Base-by-base conservation (phyloP, 2,888 invertebrate genomes). In the Idaea straminata region DNA sequence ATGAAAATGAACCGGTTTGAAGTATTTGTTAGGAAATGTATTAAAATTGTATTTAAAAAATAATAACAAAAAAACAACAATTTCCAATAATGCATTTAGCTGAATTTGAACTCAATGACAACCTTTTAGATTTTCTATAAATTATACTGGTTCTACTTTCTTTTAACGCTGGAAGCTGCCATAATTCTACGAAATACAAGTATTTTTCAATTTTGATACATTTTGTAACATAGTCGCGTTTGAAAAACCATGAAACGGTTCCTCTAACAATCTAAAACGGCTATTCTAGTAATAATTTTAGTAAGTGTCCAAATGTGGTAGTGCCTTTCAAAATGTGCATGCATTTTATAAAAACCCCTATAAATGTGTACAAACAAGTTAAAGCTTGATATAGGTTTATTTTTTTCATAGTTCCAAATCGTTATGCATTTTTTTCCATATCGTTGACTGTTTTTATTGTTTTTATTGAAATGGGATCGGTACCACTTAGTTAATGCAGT, bases 251-350 rank as follows among this genome's bases (percentile, higher is more conserved):
- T 25, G 10, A 47, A 47, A 47, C 47, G 47, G 47, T 47, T 47
- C 47, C 47, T 47, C 47, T 47, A 47, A 47, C 47, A 7, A 47
- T 47, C 47, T 15, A 64, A 61, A 38, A 25, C 65, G 34, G 61
- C 61, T 59, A 59, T 65, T 58, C 35, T 59, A 65, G 57, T 15
- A 59, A 62, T 63, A 63, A 61, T 58, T 63, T 59, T 66, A 64
- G 60, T 59, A 61, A 10, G n/a, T 62, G 66, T 66, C 66, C 61
- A 66, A 57, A 62, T 65, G 59, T 66, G 34, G 78, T 85, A 85
- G 87, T 88, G 86, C 85, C 85, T 86, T 78, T 71, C 73, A 74
- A 69, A 70, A 74, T 76, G 77, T 83, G 83, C 82, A 83, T 84
- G 84, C 82, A 82, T 84, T 84, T 81, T 75, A 73, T 67, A 71